These are phyloP conservation scores for Lonchura striata DNA, from an alignment of 2,113 vertebrate species.

Conservation along the genomic window DNA sequence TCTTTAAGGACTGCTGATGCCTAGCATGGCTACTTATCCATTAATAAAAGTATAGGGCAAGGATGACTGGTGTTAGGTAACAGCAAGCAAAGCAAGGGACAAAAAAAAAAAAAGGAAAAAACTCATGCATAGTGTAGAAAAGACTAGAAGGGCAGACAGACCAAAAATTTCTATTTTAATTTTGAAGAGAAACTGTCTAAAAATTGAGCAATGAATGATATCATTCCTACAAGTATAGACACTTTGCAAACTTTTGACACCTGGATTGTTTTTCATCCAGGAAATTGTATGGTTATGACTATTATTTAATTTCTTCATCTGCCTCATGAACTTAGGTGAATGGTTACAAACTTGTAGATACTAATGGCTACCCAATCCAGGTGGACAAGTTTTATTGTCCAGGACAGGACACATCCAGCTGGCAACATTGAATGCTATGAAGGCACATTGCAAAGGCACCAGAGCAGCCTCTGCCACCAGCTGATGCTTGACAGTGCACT, in stretches of 20 bases:
- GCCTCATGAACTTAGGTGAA: not conserved
- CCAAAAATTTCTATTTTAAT: not conserved
- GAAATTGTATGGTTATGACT: not conserved
- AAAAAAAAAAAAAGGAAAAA: not conserved
- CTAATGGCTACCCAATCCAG: not conserved
- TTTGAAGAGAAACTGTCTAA: not conserved
- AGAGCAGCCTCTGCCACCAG: not conserved
- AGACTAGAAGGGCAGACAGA: not conserved
- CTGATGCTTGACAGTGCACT: not conserved
- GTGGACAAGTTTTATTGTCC: not conserved
- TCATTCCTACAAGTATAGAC: not conserved
- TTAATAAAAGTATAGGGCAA: not conserved
- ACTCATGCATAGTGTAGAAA: not conserved
- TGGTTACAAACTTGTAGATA: not conserved
- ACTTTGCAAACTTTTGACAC: not conserved
- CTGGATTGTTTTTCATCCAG: not conserved
- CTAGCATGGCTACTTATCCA: not conserved
- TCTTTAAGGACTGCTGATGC: constrained; percentile 12
- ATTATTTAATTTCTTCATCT: not conserved
- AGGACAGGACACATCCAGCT: not conserved
- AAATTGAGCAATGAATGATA: not conserved
- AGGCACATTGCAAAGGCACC: not conserved
- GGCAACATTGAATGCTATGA: not conserved
- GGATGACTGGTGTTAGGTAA: not conserved
- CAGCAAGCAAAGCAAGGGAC: not conserved